A percentile compares a stretch with the other conserved stretches of the same genome.
phyloP scores from a whole-genome alignment of 2,113 vertebrate species.

The Brienomyrus longianalis region DNA sequence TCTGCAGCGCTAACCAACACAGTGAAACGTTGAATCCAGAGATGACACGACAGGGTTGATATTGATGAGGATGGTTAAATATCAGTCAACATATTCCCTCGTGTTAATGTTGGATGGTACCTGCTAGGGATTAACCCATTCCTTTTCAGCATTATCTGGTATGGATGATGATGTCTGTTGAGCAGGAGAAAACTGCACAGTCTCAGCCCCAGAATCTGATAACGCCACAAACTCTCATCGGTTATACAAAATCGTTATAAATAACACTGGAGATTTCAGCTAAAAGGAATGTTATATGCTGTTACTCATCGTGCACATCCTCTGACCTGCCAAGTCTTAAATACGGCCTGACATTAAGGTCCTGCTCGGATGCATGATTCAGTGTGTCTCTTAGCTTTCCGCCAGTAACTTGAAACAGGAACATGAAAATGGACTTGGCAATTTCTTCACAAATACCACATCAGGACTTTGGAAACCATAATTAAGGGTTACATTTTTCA shows the following conservation, averaged over 20 bases:
- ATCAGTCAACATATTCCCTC: no score
- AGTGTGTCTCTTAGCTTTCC: constrained; percentile 51
- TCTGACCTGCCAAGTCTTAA: constrained; percentile 38
- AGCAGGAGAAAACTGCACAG: not conserved
- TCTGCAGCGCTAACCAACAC: not conserved
- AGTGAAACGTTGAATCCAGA: not conserved
- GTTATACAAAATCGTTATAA: not conserved
- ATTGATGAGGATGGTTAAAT: not conserved
- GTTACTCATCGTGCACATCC: constrained; percentile 29
- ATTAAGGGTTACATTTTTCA: constrained; percentile 62
- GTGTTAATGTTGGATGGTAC: not conserved
- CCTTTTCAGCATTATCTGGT: not conserved
- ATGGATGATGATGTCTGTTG: not conserved
- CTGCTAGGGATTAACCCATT: not conserved
- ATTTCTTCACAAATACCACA: constrained; percentile 65
- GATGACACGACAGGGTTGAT: not conserved
- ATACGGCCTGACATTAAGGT: constrained; percentile 52
- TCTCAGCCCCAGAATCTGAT: not conserved
- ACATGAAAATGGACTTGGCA: constrained; percentile 66
- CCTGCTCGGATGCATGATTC: constrained; percentile 60
- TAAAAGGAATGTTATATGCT: constrained; percentile 41
- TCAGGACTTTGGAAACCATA: constrained; percentile 66
- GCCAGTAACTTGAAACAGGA: constrained; percentile 56
- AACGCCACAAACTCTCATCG: not conserved
- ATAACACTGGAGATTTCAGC: constrained; percentile 48